Base-by-base conservation (phyloP, 2,113 vertebrate species). In the Planiliza haematocheilus region DNA sequence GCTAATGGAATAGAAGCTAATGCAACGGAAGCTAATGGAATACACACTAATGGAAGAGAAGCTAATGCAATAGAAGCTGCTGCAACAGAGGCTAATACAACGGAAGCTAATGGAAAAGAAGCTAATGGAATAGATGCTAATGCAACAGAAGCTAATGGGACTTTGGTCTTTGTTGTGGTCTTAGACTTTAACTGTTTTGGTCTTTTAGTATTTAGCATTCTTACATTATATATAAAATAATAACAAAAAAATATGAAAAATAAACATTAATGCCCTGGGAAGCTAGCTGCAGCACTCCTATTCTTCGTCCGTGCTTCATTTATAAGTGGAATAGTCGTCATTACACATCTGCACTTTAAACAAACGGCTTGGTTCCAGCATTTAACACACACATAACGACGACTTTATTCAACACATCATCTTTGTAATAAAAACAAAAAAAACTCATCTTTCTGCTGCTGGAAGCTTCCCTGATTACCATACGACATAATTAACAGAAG, bases 261-360 rank as follows among this genome's bases (percentile, higher is more conserved):
- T 30, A 8, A 7, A 1, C 5, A n/a, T 16, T 10, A 65, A 42
- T 0, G 0, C 38, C 24, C 14, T 41, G 8, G 7, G n/a, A 52
- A 53, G 17, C 13, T 55, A 45, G 24, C 34, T 6, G 38, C 57
- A 73, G 63, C 66, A 61, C 63, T 70, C 69, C 63, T 57, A 61
- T 48, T 81, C 37, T 50, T 17, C 46, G 48, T 4, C 17, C 1
- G 20, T 0, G 36, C 72, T 64, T 69, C 2, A 14, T 56, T 49
- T 48, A 48, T 37, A 74, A 59, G 55, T 76, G 67, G 71, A 79
- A 21, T n/a, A 61, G 18, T 43, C 18, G 7, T 38, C 52, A 36
- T 64, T n/a, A 64, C 51, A 52, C 46, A 62, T 59, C 51, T 55
- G 49, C 58, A 70, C 9, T 24, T 50, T 48, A 51, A 70, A 50